These are phyloP conservation scores for Philotrypesis tridentata DNA, from an alignment of 1,140 invertebrate species.

Conservation along the genomic window DNA sequence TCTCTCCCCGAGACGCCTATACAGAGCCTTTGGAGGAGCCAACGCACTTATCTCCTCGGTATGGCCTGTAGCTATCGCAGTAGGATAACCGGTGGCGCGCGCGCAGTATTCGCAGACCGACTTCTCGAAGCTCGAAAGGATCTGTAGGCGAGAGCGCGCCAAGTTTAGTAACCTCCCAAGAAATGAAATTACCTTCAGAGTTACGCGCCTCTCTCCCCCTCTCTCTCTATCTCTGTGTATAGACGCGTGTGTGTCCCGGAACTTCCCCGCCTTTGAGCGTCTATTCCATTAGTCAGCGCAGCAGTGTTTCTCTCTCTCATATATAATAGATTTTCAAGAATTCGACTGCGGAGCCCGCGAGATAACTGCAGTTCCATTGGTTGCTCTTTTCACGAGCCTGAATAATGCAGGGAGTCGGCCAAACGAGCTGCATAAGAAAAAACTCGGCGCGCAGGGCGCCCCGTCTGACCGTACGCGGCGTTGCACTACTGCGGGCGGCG, in stretches of 20 bases:
- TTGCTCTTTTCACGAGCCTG: not conserved
- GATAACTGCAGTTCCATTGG: not conserved
- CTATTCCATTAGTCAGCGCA: slow-evolving; percentile 36
- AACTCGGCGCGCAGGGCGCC: not conserved
- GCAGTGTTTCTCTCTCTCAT: not conserved
- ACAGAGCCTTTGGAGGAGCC: not conserved
- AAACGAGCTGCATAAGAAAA: too few species aligned
- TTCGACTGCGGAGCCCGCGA: not conserved
- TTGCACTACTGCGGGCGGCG: too few species aligned
- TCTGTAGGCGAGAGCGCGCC: slow-evolving; percentile 59
- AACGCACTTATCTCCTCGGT: not conserved
- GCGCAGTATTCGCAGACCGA: not conserved
- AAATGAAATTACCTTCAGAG: slow-evolving; percentile 46
- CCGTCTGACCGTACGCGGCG: too few species aligned
- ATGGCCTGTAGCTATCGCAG: not conserved
- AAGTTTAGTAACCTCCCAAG: slow-evolving; percentile 58
- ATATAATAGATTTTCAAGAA: slow-evolving; percentile 38
- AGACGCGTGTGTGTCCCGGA: not conserved
- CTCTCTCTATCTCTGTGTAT: too few species aligned
- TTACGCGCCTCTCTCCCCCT: too few species aligned
- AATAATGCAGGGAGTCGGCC: too few species aligned
- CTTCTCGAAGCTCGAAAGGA: slow-evolving; percentile 40
- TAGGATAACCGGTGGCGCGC: not conserved
- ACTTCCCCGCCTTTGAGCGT: slow-evolving; percentile 2
- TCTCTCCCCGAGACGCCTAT: not conserved